Evolutionary conservation across 2,113 vertebrate species (phyloP), one percentile per base, ranked within the genome.

Genomic region (Eulacestoma nigropectus): DNA sequence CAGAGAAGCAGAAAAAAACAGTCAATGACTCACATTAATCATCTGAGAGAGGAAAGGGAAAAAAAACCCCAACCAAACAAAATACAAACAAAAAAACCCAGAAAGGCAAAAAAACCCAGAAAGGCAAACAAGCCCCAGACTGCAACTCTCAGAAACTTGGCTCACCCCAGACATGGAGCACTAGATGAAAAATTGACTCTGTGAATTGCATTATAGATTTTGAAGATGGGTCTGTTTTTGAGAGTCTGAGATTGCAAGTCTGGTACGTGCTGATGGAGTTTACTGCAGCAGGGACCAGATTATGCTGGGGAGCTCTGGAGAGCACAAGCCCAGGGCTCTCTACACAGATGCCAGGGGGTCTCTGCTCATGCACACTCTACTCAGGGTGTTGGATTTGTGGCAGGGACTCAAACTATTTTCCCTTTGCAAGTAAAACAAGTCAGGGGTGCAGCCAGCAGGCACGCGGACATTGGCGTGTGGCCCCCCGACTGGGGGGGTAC

Each of bases 101-200:
- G 27, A 56, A 84, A 80, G 33, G 30, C 17, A 94, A 77, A 92
- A 94, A 49, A 79, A n/a, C n/a, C n/a, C n/a, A n/a, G n/a, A n/a
- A 84, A 80, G 33, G 30, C 17, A 94, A 77, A 92, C n/a, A n/a
- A 41, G 7, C 4, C 9, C 33, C 60, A 88, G 83, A 84, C 76
- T 89, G 53, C 86, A 92, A 68, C 60, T 95, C 83, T 81, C 60
- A 74, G 76, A 90, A 95, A 64, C 80, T 87, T 95, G 64, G 93
- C 95, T 94, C 49, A 3, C n/a, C 75, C 53, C 5, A 89, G 52
- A 56, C 42, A 1, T 30, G 35, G 67, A 90, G 63, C 59, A 67
- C 20, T n/a, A 85, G 89, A 96, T 94, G 93, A 97, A 92, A 95
- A 95, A 96, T 41, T 95, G 94, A 93, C 92, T 95, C 80, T 91